Evolutionary conservation across 2,113 vertebrate genomes (phyloP).

Genomic region (Gambusia holbrooki): DNA sequence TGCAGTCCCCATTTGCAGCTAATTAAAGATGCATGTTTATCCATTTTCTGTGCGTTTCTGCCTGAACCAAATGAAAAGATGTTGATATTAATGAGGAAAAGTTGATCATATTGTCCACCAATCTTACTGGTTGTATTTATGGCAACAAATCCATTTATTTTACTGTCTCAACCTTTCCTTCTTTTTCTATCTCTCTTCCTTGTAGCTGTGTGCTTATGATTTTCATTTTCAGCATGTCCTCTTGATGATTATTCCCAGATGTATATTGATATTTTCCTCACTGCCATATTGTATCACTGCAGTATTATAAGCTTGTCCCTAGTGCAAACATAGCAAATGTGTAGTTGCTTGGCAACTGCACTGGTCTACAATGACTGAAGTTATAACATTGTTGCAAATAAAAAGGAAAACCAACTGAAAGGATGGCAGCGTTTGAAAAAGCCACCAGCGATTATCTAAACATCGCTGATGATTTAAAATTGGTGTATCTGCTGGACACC

Average conservation of each 20-base stretch:
- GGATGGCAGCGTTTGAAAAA: background rate
- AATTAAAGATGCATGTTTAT: background rate
- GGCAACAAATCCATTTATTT: background rate
- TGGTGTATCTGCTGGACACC: no score
- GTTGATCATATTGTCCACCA: background rate
- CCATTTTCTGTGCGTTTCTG: background rate
- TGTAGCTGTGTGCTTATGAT: background rate
- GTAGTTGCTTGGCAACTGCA: constrained; percentile 6
- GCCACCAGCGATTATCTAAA: background rate
- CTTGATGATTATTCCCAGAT: constrained; percentile 3
- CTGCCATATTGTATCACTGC: background rate
- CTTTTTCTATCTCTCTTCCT: background rate
- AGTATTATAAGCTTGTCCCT: background rate
- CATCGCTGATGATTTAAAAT: background rate
- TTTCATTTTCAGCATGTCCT: background rate
- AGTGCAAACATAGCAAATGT: background rate
- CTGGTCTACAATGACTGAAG: background rate
- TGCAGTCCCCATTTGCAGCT: background rate
- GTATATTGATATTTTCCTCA: constrained; percentile 1
- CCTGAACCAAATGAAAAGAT: background rate
- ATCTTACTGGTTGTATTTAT: background rate
- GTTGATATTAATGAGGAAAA: background rate
- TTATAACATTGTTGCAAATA: constrained; percentile 1
- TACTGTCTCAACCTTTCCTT: background rate
- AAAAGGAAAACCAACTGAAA: constrained; percentile 3